Conservation (phyloP, 2,797 vertebrate species). For the Acipenser transmontanus region DNA sequence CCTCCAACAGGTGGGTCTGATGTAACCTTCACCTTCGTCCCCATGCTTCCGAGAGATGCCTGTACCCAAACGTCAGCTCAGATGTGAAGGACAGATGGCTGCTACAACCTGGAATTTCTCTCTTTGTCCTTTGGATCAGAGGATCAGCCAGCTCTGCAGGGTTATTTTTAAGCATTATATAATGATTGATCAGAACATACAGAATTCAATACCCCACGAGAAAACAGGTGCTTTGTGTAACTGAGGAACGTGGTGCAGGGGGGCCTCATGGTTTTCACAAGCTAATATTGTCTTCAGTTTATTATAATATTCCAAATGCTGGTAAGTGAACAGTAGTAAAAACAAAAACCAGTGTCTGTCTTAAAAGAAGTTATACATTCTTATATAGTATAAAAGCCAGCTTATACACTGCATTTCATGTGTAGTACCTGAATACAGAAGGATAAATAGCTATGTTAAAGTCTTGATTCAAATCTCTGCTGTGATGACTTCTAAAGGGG, state of each 20-base stretch:
- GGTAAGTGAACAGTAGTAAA: too few species aligned
- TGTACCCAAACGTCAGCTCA: not conserved
- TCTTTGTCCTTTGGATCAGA: slow-evolving; percentile 39
- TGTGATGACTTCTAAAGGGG: too few species aligned
- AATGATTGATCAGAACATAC: slow-evolving; percentile 45
- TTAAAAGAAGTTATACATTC: too few species aligned
- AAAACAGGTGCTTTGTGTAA: slow-evolving; percentile 48
- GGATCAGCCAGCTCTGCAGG: slow-evolving; percentile 34
- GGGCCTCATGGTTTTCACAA: not conserved
- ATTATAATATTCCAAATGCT: not conserved
- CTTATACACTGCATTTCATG: too few species aligned
- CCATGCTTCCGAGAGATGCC: not conserved
- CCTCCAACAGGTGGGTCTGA: not conserved
- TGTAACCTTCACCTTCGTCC: not conserved
- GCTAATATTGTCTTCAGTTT: too few species aligned
- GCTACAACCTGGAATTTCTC: slow-evolving; percentile 10
- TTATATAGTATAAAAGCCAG: too few species aligned
- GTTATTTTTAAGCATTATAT: slow-evolving; percentile 52
- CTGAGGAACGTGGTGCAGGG: not conserved
- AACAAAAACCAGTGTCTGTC: too few species aligned
- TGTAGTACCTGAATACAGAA: too few species aligned
- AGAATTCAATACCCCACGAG: slow-evolving; percentile 50
- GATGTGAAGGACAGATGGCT: not conserved
- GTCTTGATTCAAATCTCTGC: too few species aligned
- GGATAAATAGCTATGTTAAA: too few species aligned